A percentile compares a stretch with the other conserved stretches of the same genome.
Evolutionary conservation across 2,888 invertebrate genomes (phyloP).

Genomic region (Drepana falcataria): DNA sequence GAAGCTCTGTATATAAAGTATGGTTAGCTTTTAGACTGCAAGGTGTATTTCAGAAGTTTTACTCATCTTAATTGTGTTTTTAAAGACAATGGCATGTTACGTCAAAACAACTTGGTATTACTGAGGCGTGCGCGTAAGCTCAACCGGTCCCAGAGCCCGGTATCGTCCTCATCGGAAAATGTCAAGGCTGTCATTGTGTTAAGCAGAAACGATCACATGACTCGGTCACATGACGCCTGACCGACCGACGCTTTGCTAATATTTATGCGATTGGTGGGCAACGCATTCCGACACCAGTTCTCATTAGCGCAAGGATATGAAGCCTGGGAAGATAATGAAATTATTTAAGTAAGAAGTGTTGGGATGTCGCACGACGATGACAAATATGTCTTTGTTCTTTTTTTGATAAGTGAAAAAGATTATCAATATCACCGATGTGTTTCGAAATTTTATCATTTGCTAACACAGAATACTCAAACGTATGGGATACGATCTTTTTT

Average conservation of each 20-base stretch:
- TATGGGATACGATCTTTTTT: too few relatives aligned
- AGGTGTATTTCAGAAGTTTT: too few relatives aligned
- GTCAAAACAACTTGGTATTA: constrained; percentile 15
- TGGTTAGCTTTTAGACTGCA: too few relatives aligned
- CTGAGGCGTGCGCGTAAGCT: constrained; percentile 25
- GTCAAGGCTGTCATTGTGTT: constrained; percentile 46
- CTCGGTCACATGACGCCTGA: constrained; percentile 31
- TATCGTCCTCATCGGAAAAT: constrained; percentile 44
- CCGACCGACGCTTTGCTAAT: constrained; percentile 16
- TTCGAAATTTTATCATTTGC: too few relatives aligned
- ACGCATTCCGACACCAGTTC: constrained; percentile 19
- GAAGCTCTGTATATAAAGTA: too few relatives aligned
- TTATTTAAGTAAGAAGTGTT: not conserved
- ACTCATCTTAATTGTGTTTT: too few relatives aligned
- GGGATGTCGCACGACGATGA: not conserved
- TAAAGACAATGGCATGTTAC: not conserved
- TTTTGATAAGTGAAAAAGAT: too few relatives aligned
- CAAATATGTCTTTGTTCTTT: too few relatives aligned
- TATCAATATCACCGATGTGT: too few relatives aligned
- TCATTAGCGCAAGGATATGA: not conserved
- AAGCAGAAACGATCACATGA: constrained; percentile 23
- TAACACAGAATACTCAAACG: too few relatives aligned
- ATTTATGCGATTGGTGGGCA: constrained; percentile 18
- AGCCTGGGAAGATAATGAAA: not conserved
- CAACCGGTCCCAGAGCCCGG: constrained; percentile 26